A percentile compares a stretch with the other conserved stretches of the same genome.
These are phyloP conservation scores for Nipponia nippon DNA, from an alignment of 2,113 vertebrate species.

Conservation along the genomic window DNA sequence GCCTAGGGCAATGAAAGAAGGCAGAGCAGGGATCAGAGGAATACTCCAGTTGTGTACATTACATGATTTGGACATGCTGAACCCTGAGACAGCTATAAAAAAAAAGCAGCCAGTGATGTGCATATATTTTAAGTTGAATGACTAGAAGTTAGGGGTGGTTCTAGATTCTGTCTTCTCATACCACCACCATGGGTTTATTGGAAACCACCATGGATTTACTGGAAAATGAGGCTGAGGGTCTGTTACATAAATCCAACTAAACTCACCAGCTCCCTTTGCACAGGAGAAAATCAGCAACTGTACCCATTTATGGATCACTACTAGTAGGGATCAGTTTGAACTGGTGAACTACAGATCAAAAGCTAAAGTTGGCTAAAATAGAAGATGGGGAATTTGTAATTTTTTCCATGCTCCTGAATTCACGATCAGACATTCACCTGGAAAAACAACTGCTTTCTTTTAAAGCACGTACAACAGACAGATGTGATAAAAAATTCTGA, in stretches of 20 bases:
- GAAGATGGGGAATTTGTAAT: not conserved
- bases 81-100: not conserved
- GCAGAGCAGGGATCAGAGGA: not conserved
- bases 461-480: not conserved
- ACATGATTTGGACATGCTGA: not conserved
- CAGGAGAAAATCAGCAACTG: not conserved
- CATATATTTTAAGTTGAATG: rapidly evolving
- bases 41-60: not conserved
- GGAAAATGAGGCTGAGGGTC: not conserved
- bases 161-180: not conserved
- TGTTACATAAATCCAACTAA: not conserved
- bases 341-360: not conserved
- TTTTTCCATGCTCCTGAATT: not conserved
- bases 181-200: not conserved
- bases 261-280: not conserved
- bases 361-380: not conserved
- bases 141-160: not conserved
- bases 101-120: not conserved
- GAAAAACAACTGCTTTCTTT: not conserved
- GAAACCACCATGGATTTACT: not conserved
- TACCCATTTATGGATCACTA: not conserved
- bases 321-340: not conserved
- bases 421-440: not conserved
- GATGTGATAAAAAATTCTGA: not conserved
- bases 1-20: constrained; percentile 62